Base-by-base conservation (phyloP, 2,888 invertebrate species). In the Nysson spinosus region DNA sequence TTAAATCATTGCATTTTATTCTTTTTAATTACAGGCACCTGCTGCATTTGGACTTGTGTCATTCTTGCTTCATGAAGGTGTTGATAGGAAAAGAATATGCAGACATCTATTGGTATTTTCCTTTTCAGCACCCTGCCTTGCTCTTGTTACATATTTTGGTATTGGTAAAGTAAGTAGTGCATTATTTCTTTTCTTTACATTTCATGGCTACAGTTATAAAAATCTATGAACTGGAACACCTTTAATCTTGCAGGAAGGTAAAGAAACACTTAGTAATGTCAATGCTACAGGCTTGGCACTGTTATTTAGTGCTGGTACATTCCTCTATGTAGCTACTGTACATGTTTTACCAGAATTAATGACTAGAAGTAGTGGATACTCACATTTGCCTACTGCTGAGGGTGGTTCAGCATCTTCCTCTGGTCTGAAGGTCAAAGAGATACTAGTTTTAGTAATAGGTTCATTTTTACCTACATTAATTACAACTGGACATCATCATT, bases 241-340 rank as follows among this genome's bases (percentile, higher is more conserved):
- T 57, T 35, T 14, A 40, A 6, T 14, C 32, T 87, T 88, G 19
- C 92, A 97, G 90, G 95, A 96, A 85, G 95, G 96, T 78, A 96
- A 97, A 83, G 97, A 97, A 87, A 94, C 94, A 0, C 88, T 98
- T 2, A 94, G 94, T 74, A 94, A 94, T 5, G 91, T 96, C 42
- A 97, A 97, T 84, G 97, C 96, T 1, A 99, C 99, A 19, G 99
- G 94, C 52, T 93, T 99, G 60, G 97, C 99, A 0, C 98, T 99
- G 98, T 88, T 99, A 26, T 99, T 99, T 88, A 98, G 98, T 35
- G 99, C 98, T 0, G 99, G 99, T 0, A 99, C 99, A 9, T 99
- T 99, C 88, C 90, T 99, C 0, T 99, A 99, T 86, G 99, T 99
- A 1, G 97, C 99, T 0, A 99, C 99, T 0, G 98, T 99, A 0